Base-by-base conservation (phyloP, 2,113 vertebrate species). In the Tenrec ecaudatus region DNA sequence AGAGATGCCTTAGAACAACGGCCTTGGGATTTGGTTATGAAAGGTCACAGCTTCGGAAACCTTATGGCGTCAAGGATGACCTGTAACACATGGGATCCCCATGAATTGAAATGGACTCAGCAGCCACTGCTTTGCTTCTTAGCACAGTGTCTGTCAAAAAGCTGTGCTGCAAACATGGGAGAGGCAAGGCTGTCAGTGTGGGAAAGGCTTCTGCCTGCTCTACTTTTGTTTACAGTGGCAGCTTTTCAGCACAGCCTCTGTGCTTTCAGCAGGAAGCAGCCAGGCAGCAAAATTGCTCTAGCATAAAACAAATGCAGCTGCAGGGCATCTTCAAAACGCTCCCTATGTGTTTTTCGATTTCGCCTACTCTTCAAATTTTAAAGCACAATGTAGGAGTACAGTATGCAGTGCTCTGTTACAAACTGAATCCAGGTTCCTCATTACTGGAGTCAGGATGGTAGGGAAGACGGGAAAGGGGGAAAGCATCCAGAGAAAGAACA, bases 221-320 rank as follows among this genome's bases (percentile, higher is more conserved):
- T n/a, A n/a, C 80, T 17, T 88, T 88, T 88, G 81, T 80, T 58
- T 93, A 87, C 81, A 33, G 69, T 66, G 86, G 77, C 81, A 77
- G 58, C 82, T 23, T 95, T 86, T 96, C 90, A 80, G 83, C 22
- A 69, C 27, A 40, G 94, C 94, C 92, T 91, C 88, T 93, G 73
- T 15, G 69, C 92, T 77, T 96, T 94, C 88, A 78, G 83, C 77
- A 94, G 78, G 91, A 96, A 95, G 43, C 64, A 89, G 40, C 77
- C 90, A 64, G 94, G 96, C 94, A 96, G 93, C 86, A 95, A 95
- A 94, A 95, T 22, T 64, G 93, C 94, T 86, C 53, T 58, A 20
- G 25, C 88, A 33, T 33, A 40, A 91, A 96, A 92, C 75, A 71
- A 95, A 94, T 38, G 27, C 75, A 96, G 87, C 86, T 95, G 93